Evolutionary conservation across 2,797 vertebrate genomes (phyloP), one percentile per base, ranked within the genome.

Genomic region (Syngnathus acus): DNA sequence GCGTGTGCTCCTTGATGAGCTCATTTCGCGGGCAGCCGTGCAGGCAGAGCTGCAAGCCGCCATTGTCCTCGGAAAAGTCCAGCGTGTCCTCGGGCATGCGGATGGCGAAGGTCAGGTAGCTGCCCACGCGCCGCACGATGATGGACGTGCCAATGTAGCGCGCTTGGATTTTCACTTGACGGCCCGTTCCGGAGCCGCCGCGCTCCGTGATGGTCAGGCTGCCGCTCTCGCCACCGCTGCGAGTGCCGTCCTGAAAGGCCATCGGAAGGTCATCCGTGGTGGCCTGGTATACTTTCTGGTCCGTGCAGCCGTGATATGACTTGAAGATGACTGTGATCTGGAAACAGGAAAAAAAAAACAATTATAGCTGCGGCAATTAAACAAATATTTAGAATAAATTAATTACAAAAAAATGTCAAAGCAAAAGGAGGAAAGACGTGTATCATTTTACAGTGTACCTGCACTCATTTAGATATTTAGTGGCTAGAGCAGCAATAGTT

Each of bases 321-420:
- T 93, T 93, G 72, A 93, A 94, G 80, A 93, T 93, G 66, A 94
- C 90, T 0, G 93, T 94, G 79, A 94, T 93, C 93, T 94, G 82
- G 51, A 78, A 80, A 1, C 66, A 59, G 7, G 14, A 1, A 67
- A 1, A 23, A 16, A 19, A 55, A 2, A 38, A 47, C 4, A 1
- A 0, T 6, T 21, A 51, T 19, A 9, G 9, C 50, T 21, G 8
- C 19, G 21, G 10, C 10, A 5, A 50, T 9, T 50, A 50, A 50
- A 19, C 1, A 6, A 55, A 55, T 55, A 32, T 16, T 6, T 55
- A 13, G 5, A 10, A 14, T 16, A 7, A 32, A 32, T 26, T 5
- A 1, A 66, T 2, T 26, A 2, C 50, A 5, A 37, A 11, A 4
- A 48, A 14, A 10, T 32, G 32, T 32, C 5, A 3, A 61, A 61